These are phyloP conservation scores for Unio pictorum DNA, from an alignment of 2,888 invertebrate species.

Conservation along the genomic window DNA sequence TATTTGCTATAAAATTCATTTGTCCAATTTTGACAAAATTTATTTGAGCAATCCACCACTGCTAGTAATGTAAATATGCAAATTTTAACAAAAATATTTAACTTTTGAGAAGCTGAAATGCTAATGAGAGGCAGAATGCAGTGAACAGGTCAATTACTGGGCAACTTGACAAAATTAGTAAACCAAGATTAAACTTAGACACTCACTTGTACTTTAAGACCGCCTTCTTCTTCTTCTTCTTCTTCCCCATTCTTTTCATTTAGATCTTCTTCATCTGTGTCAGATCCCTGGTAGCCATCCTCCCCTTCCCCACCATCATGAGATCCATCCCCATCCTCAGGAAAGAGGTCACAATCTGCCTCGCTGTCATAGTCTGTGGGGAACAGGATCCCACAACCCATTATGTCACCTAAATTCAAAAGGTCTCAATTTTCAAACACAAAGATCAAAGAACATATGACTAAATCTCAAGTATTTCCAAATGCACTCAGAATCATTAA, in stretches of 20 bases:
- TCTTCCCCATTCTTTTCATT: slow-evolving; percentile 51
- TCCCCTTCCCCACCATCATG: slow-evolving; percentile 47
- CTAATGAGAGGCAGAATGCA: too few relatives aligned
- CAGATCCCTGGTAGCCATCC: slow-evolving; percentile 60
- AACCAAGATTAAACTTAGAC: neutral
- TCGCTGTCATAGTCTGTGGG: slow-evolving; percentile 70
- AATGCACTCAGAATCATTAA: too few relatives aligned
- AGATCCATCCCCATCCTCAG: slow-evolving; percentile 45
- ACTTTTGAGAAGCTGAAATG: too few relatives aligned
- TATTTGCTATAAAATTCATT: too few relatives aligned
- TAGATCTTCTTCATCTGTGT: slow-evolving; percentile 72
- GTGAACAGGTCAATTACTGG: too few relatives aligned
- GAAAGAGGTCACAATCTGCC: slow-evolving; percentile 56
- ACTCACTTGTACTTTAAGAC: slow-evolving; percentile 51
- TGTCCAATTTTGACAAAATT: too few relatives aligned
- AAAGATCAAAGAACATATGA: neutral
- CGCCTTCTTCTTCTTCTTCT: slow-evolving; percentile 31
- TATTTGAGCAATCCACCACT: too few relatives aligned
- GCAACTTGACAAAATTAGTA: too few relatives aligned
- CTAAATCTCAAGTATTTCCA: too few relatives aligned
- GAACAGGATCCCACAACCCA: slow-evolving; percentile 76
- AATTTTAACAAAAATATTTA: too few relatives aligned
- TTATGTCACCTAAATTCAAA: slow-evolving; percentile 71
- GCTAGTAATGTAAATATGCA: too few relatives aligned
- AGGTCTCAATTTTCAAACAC: neutral